Conservation (phyloP, 2,888 invertebrate species). For the Prosapia bicincta region DNA sequence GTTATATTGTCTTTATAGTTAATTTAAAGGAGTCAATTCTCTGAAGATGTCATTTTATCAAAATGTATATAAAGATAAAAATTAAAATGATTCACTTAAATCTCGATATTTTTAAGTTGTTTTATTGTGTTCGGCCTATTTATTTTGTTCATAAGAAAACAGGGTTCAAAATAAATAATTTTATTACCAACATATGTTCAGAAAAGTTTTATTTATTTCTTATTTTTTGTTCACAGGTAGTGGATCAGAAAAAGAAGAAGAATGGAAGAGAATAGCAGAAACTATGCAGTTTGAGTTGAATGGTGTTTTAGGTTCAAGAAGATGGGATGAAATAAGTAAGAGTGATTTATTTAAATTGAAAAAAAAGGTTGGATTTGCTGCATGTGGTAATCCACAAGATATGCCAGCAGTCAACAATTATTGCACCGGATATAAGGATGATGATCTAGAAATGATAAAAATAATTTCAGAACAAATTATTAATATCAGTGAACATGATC, state of each 20-base stretch:
- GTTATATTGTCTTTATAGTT: too few relatives aligned
- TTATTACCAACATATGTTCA: too few relatives aligned
- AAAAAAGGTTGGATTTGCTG: conserved; percentile 17
- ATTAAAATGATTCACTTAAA: too few relatives aligned
- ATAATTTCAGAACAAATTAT: conserved; percentile 10
- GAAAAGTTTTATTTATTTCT: too few relatives aligned
- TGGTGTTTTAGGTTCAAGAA: conserved; percentile 14
- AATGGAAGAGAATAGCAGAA: conserved; percentile 4
- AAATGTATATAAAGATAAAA: too few relatives aligned
- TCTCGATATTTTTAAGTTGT: too few relatives aligned
- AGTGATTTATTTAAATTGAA: conserved; percentile 13
- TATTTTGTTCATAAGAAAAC: too few relatives aligned
- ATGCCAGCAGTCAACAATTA: conserved; percentile 16
- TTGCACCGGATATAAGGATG: conserved; percentile 5
- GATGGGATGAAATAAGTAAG: conserved; percentile 12
- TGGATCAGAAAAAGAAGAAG: neutral
- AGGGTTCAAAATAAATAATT: too few relatives aligned
- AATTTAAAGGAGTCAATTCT: too few relatives aligned
- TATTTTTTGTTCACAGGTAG: neutral
- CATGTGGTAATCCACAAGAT: conserved; percentile 14
- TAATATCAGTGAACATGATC: conserved; percentile 11
- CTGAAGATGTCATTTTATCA: too few relatives aligned
- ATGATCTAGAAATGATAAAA: conserved; percentile 8
- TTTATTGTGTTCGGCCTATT: too few relatives aligned
- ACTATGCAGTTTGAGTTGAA: neutral